These are phyloP conservation scores for Callosobruchus maculatus DNA, from an alignment of 2,888 invertebrate species.

Conservation along the genomic window DNA sequence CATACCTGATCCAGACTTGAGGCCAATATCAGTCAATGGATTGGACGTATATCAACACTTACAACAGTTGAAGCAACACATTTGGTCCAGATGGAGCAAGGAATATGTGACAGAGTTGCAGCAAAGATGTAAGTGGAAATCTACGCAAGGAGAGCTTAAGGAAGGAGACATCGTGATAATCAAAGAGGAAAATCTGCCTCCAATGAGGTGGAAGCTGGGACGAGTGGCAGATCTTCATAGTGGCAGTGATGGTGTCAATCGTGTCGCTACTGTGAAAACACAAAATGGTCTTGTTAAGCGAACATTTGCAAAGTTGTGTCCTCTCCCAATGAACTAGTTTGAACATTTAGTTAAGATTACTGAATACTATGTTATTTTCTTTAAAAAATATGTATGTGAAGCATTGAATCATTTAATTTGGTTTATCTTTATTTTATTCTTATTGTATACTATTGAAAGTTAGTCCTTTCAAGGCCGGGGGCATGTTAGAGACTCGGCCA, in stretches of 20 bases:
- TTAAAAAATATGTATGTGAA: no score
- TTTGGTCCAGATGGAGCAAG: slow-evolving; percentile 8
- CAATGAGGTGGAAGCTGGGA: background rate
- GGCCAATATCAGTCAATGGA: slow-evolving; percentile 6
- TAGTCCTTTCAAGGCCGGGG: no score
- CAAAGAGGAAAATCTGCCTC: background rate
- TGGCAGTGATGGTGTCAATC: background rate
- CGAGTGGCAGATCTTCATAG: background rate
- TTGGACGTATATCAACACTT: slow-evolving; percentile 6
- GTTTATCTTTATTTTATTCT: no score
- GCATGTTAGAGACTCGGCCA: no score
- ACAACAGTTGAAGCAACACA: slow-evolving; percentile 6
- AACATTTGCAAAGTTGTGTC: background rate
- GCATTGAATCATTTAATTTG: no score
- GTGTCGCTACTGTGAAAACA: background rate
- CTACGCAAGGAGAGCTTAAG: background rate
- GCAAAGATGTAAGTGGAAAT: slow-evolving; percentile 7
- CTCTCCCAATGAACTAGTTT: no score
- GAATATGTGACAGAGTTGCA: slow-evolving; percentile 8
- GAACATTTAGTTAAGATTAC: no score
- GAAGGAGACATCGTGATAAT: background rate
- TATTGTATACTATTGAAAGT: no score
- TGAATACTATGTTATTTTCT: no score
- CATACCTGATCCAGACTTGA: slow-evolving; percentile 9
- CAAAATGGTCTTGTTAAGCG: background rate